Percentiles rank a stretch among this genome's conserved stretches.
Evolutionary conservation across 2,113 vertebrate genomes (phyloP).

Genomic region (Syngnathus typhle): DNA sequence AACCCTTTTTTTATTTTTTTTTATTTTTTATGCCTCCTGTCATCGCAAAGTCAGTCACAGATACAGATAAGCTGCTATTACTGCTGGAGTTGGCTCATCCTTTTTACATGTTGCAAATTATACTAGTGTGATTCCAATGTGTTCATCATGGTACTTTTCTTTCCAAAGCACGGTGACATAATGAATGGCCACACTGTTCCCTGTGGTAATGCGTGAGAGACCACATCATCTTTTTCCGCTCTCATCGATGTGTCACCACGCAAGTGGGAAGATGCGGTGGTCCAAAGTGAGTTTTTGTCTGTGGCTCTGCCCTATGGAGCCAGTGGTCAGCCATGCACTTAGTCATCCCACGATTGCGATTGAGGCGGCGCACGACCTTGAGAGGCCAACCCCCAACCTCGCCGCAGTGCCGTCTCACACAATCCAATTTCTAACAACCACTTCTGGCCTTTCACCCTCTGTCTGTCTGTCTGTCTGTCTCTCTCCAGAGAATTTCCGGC

Average conservation of each 20-base stretch:
- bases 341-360: slow-evolving; percentile 22
- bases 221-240: slow-evolving; percentile 18
- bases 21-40: slow-evolving; percentile 34
- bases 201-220: slow-evolving; percentile 19
- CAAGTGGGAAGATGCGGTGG: slow-evolving; percentile 14
- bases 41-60: background rate
- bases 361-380: slow-evolving; percentile 7
- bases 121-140: background rate
- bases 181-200: slow-evolving; percentile 12
- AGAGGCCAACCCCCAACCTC: background rate
- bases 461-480: background rate
- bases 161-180: slow-evolving; percentile 6
- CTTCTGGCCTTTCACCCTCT: background rate
- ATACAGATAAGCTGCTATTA: no score
- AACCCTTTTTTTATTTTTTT: background rate
- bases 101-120: background rate
- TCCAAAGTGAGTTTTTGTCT: slow-evolving; percentile 36
- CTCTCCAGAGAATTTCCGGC: background rate
- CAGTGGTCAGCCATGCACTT: slow-evolving; percentile 13
- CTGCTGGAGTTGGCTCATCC: no score
- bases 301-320: slow-evolving; percentile 28
- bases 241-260: slow-evolving; percentile 31
- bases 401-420: slow-evolving; percentile 6
- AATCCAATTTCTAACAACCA: slow-evolving; percentile 9
- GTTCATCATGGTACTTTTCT: background rate